Conservation (phyloP, 92 coral and sea anemone species). For the Anthopleura xanthogrammica region DNA sequence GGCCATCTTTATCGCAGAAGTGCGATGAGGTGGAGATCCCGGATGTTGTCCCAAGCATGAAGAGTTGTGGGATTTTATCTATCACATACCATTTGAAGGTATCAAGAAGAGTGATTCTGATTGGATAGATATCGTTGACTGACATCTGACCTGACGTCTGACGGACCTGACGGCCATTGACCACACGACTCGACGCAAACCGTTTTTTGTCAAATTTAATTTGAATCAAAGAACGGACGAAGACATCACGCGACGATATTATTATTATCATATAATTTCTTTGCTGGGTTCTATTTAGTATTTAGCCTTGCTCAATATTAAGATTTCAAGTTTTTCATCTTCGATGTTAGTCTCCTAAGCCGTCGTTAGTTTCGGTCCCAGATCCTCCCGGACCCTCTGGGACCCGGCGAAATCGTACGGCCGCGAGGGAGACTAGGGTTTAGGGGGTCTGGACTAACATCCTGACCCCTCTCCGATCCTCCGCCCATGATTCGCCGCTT, state of each 20-base stretch:
- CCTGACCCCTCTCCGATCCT: too few relatives aligned
- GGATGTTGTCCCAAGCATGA: conserved; percentile 88
- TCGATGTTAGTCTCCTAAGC: too few relatives aligned
- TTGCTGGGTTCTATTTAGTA: not conserved
- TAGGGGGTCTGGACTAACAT: too few relatives aligned
- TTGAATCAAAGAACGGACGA: not conserved
- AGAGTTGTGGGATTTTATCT: conserved; percentile 82
- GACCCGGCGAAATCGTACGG: too few relatives aligned
- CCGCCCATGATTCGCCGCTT: too few relatives aligned
- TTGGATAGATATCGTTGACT: not conserved
- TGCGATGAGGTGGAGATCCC: conserved; percentile 75
- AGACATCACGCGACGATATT: too few relatives aligned
- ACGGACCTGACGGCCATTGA: not conserved
- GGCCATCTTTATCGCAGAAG: conserved; percentile 62
- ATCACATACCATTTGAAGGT: conserved; percentile 79
- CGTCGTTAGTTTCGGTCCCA: too few relatives aligned
- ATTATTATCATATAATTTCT: too few relatives aligned
- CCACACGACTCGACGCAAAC: not conserved
- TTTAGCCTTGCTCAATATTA: not conserved
- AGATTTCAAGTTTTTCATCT: too few relatives aligned
- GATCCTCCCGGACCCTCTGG: too few relatives aligned
- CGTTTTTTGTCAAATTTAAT: too few relatives aligned
- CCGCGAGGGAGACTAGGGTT: too few relatives aligned
- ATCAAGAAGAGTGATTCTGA: not conserved
- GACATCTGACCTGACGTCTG: conserved; percentile 19